Evolutionary conservation across 2,888 invertebrate genomes (phyloP).

Genomic region (Agrenia bidenticulata): DNA sequence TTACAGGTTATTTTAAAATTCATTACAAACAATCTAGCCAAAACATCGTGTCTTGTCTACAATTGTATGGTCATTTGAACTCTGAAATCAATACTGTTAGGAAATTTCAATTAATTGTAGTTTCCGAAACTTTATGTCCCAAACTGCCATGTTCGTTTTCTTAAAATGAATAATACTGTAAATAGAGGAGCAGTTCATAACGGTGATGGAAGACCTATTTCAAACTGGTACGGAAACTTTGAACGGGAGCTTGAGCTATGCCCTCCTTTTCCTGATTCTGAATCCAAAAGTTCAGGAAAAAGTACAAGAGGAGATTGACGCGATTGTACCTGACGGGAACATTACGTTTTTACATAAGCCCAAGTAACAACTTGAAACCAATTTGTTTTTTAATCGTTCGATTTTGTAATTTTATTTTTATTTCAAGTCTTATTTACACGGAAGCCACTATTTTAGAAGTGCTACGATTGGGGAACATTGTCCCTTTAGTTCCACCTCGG

Average conservation of each 20-base stretch:
- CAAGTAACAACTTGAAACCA: not conserved
- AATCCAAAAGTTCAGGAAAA: conserved; percentile 19
- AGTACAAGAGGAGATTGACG: conserved; percentile 21
- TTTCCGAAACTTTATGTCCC: not conserved
- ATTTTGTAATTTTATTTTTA: no score
- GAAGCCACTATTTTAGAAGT: conserved; percentile 21
- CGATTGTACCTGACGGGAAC: not conserved
- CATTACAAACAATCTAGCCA: no score
- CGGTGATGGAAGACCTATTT: conserved; percentile 22
- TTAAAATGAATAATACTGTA: no score
- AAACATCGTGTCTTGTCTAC: no score
- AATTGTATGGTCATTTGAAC: no score
- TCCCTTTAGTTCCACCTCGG: conserved; percentile 14
- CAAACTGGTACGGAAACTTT: conserved; percentile 24
- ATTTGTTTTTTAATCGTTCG: not conserved
- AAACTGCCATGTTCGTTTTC: no score
- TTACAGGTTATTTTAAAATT: not conserved
- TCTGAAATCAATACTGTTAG: not conserved
- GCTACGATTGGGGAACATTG: conserved; percentile 12
- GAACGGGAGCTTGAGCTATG: conserved; percentile 20
- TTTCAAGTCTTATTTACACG: conserved; percentile 1
- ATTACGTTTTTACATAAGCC: not conserved
- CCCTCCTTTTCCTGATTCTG: conserved; percentile 14
- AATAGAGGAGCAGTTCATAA: conserved; percentile 17
- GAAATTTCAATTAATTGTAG: not conserved